Base-by-base conservation (phyloP, 2,888 invertebrate species). In the Lissocephala sabroskyi region DNA sequence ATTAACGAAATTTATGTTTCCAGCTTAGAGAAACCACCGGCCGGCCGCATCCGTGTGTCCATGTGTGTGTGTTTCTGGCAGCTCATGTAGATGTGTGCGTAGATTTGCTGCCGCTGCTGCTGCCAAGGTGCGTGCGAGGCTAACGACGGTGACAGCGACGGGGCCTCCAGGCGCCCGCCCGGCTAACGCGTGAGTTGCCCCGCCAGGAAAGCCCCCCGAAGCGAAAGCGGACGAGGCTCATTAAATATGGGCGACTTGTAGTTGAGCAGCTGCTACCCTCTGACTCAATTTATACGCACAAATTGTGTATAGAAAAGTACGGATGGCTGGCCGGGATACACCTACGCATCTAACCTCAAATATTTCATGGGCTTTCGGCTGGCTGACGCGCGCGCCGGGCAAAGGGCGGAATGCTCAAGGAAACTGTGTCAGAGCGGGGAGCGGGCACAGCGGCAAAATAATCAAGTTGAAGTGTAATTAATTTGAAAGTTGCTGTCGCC, bases 1-100 rank as follows among this genome's bases (percentile, higher is more conserved):
- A 70, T 76, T 70, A 70, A 70, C 68, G 65, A 76, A 70, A 70
- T 70, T 70, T 70, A 70, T 70, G 68, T 76, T 76, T 70, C 74
- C 74, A 56, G 74, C 65, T 70, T 76, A 70, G 14, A 23, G 4
- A 23, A 3, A 23, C 23, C 23, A 23, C n/a, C n/a, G n/a, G n/a
- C n/a, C n/a, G n/a, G n/a, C 3, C 23, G 7, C 23, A 23, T 23
- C 3, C 23, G 42, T 33, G 43, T 3, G 42, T 23, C 3, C 23
- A 23, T 23, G 23, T 23, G 23, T 23, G 7, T 16, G 44, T 32
- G 51, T 32, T 39, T 10, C 45, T 17, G 39, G 44, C 53, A 23
- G 23, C n/a, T n/a, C n/a, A n/a, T n/a, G n/a, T n/a, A n/a, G n/a
- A n/a, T n/a, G n/a, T n/a, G n/a, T n/a, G n/a, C n/a, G n/a, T n/a